These are phyloP conservation scores for Tenebrio molitor DNA, from an alignment of 1,140 invertebrate species.

Conservation along the genomic window DNA sequence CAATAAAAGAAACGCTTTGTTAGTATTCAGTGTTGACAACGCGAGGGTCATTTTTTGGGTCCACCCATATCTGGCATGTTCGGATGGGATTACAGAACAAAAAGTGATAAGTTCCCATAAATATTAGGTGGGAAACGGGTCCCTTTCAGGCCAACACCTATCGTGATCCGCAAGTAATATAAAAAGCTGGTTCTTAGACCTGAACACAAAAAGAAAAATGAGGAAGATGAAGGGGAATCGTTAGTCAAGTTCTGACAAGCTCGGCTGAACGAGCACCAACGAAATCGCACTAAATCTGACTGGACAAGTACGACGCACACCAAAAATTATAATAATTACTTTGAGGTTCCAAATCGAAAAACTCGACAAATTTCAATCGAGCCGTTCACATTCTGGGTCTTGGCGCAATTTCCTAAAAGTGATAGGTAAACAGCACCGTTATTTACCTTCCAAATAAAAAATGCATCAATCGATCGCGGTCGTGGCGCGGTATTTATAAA, in stretches of 20 bases:
- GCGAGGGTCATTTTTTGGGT: neutral
- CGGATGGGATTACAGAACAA: slow-evolving; percentile 23
- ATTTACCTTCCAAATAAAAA: slow-evolving; percentile 27
- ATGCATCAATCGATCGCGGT: slow-evolving; percentile 30
- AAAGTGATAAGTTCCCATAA: slow-evolving; percentile 21
- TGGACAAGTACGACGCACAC: neutral
- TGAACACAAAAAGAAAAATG: slow-evolving; percentile 17
- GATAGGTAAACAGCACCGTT: slow-evolving; percentile 22
- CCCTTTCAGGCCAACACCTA: slow-evolving; percentile 11
- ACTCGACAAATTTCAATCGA: too few relatives aligned
- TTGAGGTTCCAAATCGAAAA: too few relatives aligned
- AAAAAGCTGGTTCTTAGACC: slow-evolving; percentile 2
- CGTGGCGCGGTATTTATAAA: slow-evolving; percentile 19
- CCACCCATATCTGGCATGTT: neutral
- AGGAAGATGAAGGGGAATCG: slow-evolving; percentile 27
- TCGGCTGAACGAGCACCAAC: neutral
- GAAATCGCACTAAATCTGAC: slow-evolving; percentile 3
- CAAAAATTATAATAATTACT: neutral
- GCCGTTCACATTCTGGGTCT: too few relatives aligned
- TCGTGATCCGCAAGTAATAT: slow-evolving; percentile 33
- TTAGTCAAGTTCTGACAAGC: slow-evolving; percentile 40
- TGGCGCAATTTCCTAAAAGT: slow-evolving; percentile 22
- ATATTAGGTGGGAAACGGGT: slow-evolving; percentile 1
- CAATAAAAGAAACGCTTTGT: slow-evolving; percentile 2
- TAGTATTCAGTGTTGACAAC: neutral